Evolutionary conservation across 2,888 invertebrate species (phyloP).

Genomic region (Leptogaster cylindrica): DNA sequence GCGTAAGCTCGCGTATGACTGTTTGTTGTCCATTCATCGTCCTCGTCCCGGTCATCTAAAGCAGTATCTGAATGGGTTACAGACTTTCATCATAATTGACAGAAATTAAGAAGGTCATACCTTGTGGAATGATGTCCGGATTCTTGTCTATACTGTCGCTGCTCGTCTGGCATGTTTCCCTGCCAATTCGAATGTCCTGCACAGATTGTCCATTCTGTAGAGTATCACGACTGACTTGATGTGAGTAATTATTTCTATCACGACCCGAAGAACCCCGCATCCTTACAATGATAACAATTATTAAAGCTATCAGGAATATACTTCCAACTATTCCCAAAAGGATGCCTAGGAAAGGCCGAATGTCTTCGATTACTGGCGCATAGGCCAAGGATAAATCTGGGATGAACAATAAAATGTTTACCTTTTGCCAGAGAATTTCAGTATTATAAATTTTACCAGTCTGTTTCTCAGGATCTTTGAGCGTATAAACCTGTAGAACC

Average conservation of each 20-base stretch:
- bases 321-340: constrained; percentile 65
- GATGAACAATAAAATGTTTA: constrained; percentile 34
- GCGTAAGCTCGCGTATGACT: constrained; percentile 60
- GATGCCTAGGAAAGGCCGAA: constrained; percentile 65
- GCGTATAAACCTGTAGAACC: constrained; percentile 71
- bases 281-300: constrained; percentile 64
- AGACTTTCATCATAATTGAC: constrained; percentile 37
- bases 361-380: constrained; percentile 63
- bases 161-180: constrained; percentile 59
- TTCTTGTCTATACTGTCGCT: constrained; percentile 62
- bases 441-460: constrained; percentile 65
- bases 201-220: constrained; percentile 60
- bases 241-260: constrained; percentile 61
- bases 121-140: constrained; percentile 63
- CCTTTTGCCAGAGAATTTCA: background rate
- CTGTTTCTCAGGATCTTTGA: constrained; percentile 76
- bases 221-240: constrained; percentile 57
- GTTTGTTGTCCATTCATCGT: constrained; percentile 62
- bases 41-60: constrained; percentile 60
- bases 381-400: constrained; percentile 61
- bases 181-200: constrained; percentile 58
- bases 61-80: no score
- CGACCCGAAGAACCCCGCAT: constrained; percentile 62
- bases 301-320: constrained; percentile 64
- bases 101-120: constrained; percentile 49